phyloP scores from a whole-genome alignment of 2,888 invertebrate genomes.

The Caenorhabditis plicata region DNA sequence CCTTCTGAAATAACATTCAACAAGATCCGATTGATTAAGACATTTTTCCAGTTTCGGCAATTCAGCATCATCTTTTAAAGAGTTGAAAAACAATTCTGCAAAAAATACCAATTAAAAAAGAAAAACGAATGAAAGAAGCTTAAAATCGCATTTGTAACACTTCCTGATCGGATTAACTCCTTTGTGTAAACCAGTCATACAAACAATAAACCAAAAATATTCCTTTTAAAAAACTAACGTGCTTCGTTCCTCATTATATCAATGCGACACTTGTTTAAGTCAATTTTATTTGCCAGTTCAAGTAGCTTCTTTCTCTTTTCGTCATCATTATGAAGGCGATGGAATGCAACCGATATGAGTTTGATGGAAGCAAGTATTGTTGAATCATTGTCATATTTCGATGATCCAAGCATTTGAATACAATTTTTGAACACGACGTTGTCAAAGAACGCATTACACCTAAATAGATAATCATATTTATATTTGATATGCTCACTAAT shows the following conservation, averaged over 20 bases:
- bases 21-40: too few species aligned
- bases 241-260: slow-evolving; percentile 5
- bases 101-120: not conserved
- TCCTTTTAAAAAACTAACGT: slow-evolving; percentile 3
- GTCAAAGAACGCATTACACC: slow-evolving; percentile 14
- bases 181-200: too few species aligned
- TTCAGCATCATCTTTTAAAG: too few species aligned
- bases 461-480: slow-evolving; percentile 6
- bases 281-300: slow-evolving; percentile 1
- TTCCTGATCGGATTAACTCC: too few species aligned
- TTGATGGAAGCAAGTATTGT: slow-evolving; percentile 1
- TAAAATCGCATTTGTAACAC: too few species aligned
- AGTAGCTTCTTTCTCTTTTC: not conserved
- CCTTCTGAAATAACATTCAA: too few species aligned
- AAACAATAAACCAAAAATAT: too few species aligned
- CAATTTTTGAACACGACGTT: slow-evolving; percentile 8
- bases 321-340: slow-evolving; percentile 1
- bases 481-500: too few species aligned
- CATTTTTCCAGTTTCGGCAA: slow-evolving; percentile 2
- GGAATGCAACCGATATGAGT: slow-evolving; percentile 11
- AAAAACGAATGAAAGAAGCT: too few species aligned
- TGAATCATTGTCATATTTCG: not conserved
- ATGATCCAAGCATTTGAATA: not conserved
- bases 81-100: slow-evolving; percentile 10
- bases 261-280: slow-evolving; percentile 5